Base-by-base conservation (phyloP, 2,888 invertebrate genomes). In the Hypena proboscidalis region DNA sequence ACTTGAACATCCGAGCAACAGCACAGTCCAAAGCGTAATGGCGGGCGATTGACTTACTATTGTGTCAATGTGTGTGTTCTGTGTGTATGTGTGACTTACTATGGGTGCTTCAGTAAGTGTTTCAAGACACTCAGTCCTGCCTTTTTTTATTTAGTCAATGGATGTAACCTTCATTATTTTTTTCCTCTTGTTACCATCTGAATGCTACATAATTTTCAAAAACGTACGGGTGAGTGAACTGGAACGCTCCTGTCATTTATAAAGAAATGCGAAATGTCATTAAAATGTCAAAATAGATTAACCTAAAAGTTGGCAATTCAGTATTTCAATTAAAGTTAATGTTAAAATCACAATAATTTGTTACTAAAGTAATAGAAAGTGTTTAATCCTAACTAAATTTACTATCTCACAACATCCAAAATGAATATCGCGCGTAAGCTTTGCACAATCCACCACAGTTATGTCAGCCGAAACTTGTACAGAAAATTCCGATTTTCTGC, bases 381-480 rank as follows among this genome's bases (percentile, higher is more conserved):
- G 25, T 23, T 42, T 33, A 11, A 22, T 30, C 22, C 2, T 1
- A 6, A 2, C 3, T 9, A 21, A 30, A 7, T 31, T 27, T 9
- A 10, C 29, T 8, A 30, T n/a, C 13, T 7, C 9, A 32, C 13
- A 6, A 7, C 6, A 47, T 25, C 11, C 11, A 74, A 36, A 49
- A 90, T 90, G 90, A 88, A 89, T 80, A 76, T 88, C 56, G 83
- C 84, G 0, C 83, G 86, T 13, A 77, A 75, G 70, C 48, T 88
- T 3, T 78, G 73, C 45, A 59, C 65, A 19, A 53, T 74, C 1
- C 77, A 76, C 3, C 74, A 77, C 27, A 73, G 74, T 61, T 79
- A 67, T 58, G 58, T 83, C 47, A 70, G 74, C 8, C 72, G 73
- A 36, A 78, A 62, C 38, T 53, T 85, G 1, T 74, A 70, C 47